Percentiles rank a stretch among this genome's conserved stretches.
phyloP scores from a whole-genome alignment of 2,888 invertebrate species.

The Phymatocera aterrima region DNA sequence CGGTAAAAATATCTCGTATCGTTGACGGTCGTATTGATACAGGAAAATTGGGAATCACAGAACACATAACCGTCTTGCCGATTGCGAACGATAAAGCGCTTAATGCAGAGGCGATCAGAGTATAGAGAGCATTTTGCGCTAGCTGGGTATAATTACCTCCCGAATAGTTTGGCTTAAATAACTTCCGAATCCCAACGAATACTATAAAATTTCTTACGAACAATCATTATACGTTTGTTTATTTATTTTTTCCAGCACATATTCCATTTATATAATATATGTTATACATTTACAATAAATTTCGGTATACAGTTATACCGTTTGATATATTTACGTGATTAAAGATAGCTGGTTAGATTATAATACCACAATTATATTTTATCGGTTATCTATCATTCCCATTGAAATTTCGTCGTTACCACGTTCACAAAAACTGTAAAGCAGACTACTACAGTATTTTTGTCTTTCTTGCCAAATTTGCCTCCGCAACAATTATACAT shows the following conservation, averaged over 20 bases:
- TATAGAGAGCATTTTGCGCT: too few species aligned
- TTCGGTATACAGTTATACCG: constrained; percentile 39
- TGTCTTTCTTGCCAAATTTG: neutral
- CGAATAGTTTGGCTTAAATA: too few species aligned
- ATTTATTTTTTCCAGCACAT: constrained; percentile 63
- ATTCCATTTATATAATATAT: constrained; percentile 60
- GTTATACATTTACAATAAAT: constrained; percentile 54
- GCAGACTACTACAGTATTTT: neutral
- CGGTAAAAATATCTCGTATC: too few species aligned
- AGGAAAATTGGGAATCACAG: too few species aligned
- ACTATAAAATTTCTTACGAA: constrained; percentile 4
- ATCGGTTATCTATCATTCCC: neutral
- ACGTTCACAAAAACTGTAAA: neutral
- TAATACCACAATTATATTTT: neutral
- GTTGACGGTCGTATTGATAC: too few species aligned
- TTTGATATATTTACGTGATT: constrained; percentile 43
- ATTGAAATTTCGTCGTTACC: neutral
- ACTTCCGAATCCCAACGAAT: too few species aligned
- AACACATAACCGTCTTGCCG: too few species aligned
- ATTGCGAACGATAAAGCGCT: too few species aligned
- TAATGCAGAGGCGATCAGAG: too few species aligned
- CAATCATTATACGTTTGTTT: constrained; percentile 49
- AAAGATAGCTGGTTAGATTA: constrained; percentile 10
- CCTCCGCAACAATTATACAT: constrained; percentile 22
- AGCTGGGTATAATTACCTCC: too few species aligned